Conservation (phyloP, 2,888 invertebrate genomes). For the Macrosoma leucophasiata region DNA sequence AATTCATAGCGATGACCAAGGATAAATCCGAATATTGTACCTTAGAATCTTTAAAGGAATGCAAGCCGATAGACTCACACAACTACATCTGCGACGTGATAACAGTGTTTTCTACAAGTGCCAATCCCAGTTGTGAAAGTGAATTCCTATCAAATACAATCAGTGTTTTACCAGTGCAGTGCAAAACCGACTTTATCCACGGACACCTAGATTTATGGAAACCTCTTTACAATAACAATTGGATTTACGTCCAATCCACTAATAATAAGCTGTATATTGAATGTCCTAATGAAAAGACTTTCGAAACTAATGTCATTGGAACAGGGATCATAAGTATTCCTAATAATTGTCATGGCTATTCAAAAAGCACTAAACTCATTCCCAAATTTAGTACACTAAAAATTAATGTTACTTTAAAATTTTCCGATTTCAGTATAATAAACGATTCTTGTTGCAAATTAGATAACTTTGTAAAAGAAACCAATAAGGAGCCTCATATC, state of each 20-base stretch:
- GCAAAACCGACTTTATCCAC: constrained; percentile 6
- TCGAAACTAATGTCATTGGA: neutral
- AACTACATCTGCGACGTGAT: constrained; percentile 9
- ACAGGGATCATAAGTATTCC: neutral
- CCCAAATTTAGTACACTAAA: neutral
- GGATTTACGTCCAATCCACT: constrained; percentile 21
- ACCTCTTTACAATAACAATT: constrained; percentile 16
- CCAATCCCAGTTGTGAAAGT: constrained; percentile 19
- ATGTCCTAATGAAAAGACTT: neutral
- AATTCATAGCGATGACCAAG: constrained; percentile 10
- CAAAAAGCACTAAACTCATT: neutral
- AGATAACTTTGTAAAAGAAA: neutral
- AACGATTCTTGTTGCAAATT: constrained; percentile 5
- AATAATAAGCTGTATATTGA: constrained; percentile 16
- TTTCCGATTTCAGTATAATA: constrained; percentile 4
- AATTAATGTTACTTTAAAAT: neutral
- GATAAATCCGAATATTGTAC: constrained; percentile 10
- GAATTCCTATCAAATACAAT: constrained; percentile 19
- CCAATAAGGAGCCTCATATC: constrained; percentile 1
- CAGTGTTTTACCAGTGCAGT: constrained; percentile 2
- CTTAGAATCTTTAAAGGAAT: constrained; percentile 6
- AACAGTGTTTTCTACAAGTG: constrained; percentile 2
- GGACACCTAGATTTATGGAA: constrained; percentile 21
- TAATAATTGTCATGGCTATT: neutral
- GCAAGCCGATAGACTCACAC: constrained; percentile 1